Base-by-base conservation (phyloP, 92 coral and sea anemone genomes). In the Porites lobata region DNA sequence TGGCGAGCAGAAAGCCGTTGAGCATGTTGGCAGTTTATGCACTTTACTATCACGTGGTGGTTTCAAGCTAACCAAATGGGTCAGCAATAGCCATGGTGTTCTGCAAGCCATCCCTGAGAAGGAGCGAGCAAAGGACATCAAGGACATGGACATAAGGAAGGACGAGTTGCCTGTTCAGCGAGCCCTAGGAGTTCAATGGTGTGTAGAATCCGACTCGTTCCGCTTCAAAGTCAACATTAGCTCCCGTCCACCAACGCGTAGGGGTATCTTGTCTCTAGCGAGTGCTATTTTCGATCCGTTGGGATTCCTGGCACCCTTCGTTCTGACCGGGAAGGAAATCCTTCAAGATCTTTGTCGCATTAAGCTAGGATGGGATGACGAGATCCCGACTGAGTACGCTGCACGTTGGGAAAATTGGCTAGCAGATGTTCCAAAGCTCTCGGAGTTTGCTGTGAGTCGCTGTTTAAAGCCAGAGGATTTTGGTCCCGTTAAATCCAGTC, bases 121-220 rank as follows among this genome's bases (percentile, higher is more conserved):
- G 43, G 72, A 85, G 72, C 50, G 72, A 38, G 67, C 58, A 5
- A 56, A 56, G 26, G 72, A 47, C 6, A 76, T 65, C 19, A 72
- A 73, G 54, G 8, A 62, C 18, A 2, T 85, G 0, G 50, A 63
- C 61, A 52, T 50, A 20, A 3, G 18, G 13, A 18, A 71, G 54
- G 69, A 77, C 24, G 17, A 74, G 65, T 9, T 57, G 21, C 73
- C 43, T 12, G 43, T 84, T 9, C 43, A 85, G 20, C 63, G 12
- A 8, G 88, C 85, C 8, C 85, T 85, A 26, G 65, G 83, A 13
- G 59, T 85, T 50, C 71, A 62, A n/a, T 85, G 84, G 84, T 54
- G 72, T 4, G 63, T 61, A 15, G 72, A 76, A 19, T 10, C 70
- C 1, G 75, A 75, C 14, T 1, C 54, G 53, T 64, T 78, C 18